A percentile compares a stretch with the other conserved stretches of the same genome.
phyloP scores from a whole-genome alignment of 1,140 invertebrate species.

The Drosophila bocqueti region DNA sequence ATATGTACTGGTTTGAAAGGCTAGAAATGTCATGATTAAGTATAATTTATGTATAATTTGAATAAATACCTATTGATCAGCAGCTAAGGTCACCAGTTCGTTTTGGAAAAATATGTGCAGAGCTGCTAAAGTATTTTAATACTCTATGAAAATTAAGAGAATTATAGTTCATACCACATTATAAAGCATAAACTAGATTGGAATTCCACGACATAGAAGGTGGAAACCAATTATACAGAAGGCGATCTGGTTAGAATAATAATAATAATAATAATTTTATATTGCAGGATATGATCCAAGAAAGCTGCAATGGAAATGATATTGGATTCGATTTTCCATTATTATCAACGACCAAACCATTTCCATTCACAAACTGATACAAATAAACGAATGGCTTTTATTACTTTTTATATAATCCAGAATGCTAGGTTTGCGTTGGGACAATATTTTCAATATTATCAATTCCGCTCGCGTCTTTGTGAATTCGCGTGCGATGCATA shows the following conservation, averaged over 20 bases:
- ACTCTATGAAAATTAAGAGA: no score
- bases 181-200: no score
- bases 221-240: background rate
- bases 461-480: constrained; percentile 3
- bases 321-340: background rate
- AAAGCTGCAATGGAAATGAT: background rate
- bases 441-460: background rate
- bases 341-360: background rate
- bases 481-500: constrained; percentile 8
- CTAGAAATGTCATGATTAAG: no score
- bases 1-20: no score
- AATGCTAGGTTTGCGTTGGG: background rate
- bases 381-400: background rate
- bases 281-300: background rate
- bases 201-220: background rate
- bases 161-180: no score
- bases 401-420: background rate
- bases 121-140: no score
- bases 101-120: no score
- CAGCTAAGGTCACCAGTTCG: no score
- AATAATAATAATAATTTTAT: no score
- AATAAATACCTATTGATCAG: no score
- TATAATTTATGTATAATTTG: no score
- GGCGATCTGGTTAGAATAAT: background rate
- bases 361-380: constrained; percentile 3